Percentiles rank a stretch among this genome's conserved stretches.
phyloP scores from a whole-genome alignment of 2,888 invertebrate genomes.

The Camptogramma bilineatum region DNA sequence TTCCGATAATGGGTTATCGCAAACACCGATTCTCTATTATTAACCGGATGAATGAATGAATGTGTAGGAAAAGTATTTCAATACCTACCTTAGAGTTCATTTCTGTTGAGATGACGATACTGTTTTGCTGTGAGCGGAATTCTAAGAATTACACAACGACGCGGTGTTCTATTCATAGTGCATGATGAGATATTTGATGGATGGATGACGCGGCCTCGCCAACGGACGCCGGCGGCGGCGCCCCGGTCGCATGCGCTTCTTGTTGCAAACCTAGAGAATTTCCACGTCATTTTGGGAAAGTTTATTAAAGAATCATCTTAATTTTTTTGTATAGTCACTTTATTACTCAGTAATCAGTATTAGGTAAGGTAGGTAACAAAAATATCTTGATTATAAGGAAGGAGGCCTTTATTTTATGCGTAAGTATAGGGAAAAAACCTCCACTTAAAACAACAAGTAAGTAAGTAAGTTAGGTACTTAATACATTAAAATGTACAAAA shows the following conservation, averaged over 20 bases:
- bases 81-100: conserved; percentile 51
- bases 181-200: conserved; percentile 78
- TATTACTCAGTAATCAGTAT: too few species aligned
- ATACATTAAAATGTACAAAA: too few species aligned
- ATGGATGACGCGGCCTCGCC: conserved; percentile 80
- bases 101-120: conserved; percentile 58
- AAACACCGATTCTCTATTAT: conserved; percentile 60
- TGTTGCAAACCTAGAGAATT: conserved; percentile 27
- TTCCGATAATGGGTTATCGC: conserved; percentile 71
- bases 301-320: neutral
- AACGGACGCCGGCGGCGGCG: conserved; percentile 66
- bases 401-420: too few species aligned
- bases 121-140: conserved; percentile 74
- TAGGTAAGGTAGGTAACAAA: too few species aligned
- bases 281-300: conserved; percentile 14
- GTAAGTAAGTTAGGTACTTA: too few species aligned
- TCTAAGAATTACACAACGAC: conserved; percentile 70
- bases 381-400: too few species aligned
- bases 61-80: conserved; percentile 53
- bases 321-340: too few species aligned
- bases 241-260: conserved; percentile 42
- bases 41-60: conserved; percentile 64
- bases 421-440: too few species aligned
- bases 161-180: conserved; percentile 74
- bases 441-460: too few species aligned